Conservation (phyloP, 2,888 invertebrate genomes). For the Chorisops tibialis region DNA sequence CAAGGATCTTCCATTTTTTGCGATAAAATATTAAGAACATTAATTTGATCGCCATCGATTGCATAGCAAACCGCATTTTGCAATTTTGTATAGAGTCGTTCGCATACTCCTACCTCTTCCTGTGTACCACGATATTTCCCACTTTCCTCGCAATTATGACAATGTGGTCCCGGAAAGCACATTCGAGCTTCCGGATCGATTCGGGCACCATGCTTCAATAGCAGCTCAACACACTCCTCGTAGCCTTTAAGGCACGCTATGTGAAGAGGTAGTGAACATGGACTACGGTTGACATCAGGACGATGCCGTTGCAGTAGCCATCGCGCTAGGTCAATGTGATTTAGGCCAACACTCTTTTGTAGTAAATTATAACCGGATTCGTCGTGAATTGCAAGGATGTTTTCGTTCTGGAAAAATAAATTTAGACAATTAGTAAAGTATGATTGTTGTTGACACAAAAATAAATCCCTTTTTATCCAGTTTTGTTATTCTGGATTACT, state of each 20-base stretch:
- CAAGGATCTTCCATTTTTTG: constrained; percentile 69
- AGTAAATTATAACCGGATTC: constrained; percentile 68
- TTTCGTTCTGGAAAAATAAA: constrained; percentile 60
- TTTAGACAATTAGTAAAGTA: too few relatives aligned
- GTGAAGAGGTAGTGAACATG: constrained; percentile 72
- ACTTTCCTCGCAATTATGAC: constrained; percentile 66
- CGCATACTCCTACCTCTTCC: constrained; percentile 56
- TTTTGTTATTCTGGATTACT: too few relatives aligned
- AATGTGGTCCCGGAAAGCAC: constrained; percentile 73
- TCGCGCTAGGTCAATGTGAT: constrained; percentile 66
- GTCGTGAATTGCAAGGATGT: constrained; percentile 64
- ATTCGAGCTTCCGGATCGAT: constrained; percentile 69
- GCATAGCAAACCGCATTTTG: constrained; percentile 71
- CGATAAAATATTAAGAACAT: constrained; percentile 62
- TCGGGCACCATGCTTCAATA: constrained; percentile 67
- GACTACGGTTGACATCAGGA: constrained; percentile 64
- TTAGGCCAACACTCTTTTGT: constrained; percentile 70
- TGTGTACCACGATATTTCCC: constrained; percentile 59
- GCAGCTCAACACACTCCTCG: constrained; percentile 65
- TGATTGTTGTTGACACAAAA: too few relatives aligned
- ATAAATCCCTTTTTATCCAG: too few relatives aligned
- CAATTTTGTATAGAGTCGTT: constrained; percentile 56
- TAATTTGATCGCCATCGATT: constrained; percentile 69
- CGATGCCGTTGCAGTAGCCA: constrained; percentile 64
- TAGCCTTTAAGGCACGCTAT: constrained; percentile 71